phyloP scores from a whole-genome alignment of 1,140 invertebrate species.

The Callitettix versicolor region DNA sequence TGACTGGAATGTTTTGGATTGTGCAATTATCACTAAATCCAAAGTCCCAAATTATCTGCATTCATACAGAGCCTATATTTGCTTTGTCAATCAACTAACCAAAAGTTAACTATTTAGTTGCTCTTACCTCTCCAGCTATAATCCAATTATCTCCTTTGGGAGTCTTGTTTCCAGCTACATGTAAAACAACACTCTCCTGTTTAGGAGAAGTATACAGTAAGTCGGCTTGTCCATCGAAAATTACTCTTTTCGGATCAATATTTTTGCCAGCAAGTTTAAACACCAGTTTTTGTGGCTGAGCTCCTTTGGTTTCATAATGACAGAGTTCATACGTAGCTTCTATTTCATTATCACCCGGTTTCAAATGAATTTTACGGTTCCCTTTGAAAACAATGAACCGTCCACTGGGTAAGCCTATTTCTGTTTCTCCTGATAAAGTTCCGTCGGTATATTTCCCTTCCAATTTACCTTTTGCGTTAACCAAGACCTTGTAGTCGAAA shows the following conservation, averaged over 20 bases:
- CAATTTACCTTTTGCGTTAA: constrained; percentile 20
- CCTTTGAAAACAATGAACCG: not conserved
- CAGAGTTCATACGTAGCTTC: constrained; percentile 6
- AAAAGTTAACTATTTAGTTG: too few species aligned
- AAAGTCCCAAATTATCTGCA: too few species aligned
- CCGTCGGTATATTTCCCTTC: constrained; percentile 2
- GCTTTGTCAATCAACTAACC: too few species aligned
- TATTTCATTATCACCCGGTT: constrained; percentile 1
- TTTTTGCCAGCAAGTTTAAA: constrained; percentile 20
- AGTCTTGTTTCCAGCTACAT: constrained; percentile 14
- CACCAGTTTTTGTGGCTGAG: constrained; percentile 12
- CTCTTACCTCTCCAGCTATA: constrained; percentile 15
- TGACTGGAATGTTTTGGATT: too few species aligned
- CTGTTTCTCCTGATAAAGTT: not conserved
- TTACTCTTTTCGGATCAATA: constrained; percentile 12
- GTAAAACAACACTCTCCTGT: constrained; percentile 17
- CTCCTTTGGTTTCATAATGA: not conserved
- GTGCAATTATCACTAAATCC: too few species aligned
- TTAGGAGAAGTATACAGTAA: constrained; percentile 11
- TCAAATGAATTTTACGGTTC: not conserved
- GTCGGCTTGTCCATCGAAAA: constrained; percentile 20
- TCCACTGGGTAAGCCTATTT: constrained; percentile 11
- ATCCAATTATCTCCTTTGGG: constrained; percentile 16
- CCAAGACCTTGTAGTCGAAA: constrained; percentile 39
- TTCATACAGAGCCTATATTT: too few species aligned